phyloP scores from a whole-genome alignment of 1,140 invertebrate genomes.

The Laodelphax striatellus region DNA sequence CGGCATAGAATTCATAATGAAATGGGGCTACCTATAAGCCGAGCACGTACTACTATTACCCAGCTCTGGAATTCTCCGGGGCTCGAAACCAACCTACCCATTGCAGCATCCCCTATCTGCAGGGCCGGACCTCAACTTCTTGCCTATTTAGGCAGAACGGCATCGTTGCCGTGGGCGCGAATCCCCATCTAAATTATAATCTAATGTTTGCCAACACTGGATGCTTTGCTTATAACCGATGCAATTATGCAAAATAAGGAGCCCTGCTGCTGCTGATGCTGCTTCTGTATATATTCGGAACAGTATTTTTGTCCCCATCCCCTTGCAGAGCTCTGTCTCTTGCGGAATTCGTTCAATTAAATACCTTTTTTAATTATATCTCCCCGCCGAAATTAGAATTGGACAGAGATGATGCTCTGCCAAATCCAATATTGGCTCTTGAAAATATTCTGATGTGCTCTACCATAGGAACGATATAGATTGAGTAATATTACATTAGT shows the following conservation, averaged over 20 bases:
- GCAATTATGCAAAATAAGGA: neutral
- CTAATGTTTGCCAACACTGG: neutral
- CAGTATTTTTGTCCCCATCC: too few relatives aligned
- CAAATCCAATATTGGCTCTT: too few relatives aligned
- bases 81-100: too few relatives aligned
- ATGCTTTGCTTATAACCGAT: neutral
- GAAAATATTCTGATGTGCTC: too few relatives aligned
- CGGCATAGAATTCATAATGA: conserved; percentile 1
- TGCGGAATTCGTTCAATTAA: too few relatives aligned
- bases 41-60: neutral
- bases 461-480: too few relatives aligned
- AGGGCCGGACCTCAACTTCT: neutral
- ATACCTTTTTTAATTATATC: too few relatives aligned
- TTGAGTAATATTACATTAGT: too few relatives aligned
- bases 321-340: too few relatives aligned
- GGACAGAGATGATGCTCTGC: too few relatives aligned
- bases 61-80: neutral
- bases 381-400: too few relatives aligned
- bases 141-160: conserved; percentile 1
- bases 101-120: neutral
- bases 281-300: too few relatives aligned
- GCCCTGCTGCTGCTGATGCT: neutral
- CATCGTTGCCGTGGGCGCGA: neutral
- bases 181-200: conserved; percentile 1
- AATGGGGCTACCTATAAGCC: neutral